Evolutionary conservation across 2,797 vertebrate genomes (phyloP), one percentile per base, ranked within the genome.

Genomic region (Adelosebastes latens): DNA sequence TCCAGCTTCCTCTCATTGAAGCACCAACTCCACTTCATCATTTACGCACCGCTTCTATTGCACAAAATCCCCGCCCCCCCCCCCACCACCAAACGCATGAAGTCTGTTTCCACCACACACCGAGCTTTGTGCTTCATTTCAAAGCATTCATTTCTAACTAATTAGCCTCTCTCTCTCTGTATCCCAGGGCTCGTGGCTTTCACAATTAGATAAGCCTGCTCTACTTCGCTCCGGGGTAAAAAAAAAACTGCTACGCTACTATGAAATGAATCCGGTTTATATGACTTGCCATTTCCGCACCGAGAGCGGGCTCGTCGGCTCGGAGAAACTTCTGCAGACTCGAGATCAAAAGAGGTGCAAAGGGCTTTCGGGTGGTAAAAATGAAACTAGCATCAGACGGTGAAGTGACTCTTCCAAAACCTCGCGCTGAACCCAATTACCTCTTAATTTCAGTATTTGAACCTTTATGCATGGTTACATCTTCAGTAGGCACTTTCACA

Each of bases 201-300:
- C 77, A 93, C 88, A 93, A 91, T 94, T 93, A 93, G 93, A 95
- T 94, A 94, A 92, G 90, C 88, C 84, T 81, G 75, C 82, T 92
- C 87, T 79, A 84, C 86, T 88, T 83, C 32, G 79, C 90, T 93
- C 86, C 75, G 29, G 88, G 88, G 2, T 72, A 62, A 59, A 49
- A 34, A 72, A 56, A 31, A 53, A 85, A 20, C 70, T 65, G 77
- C 86, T 67, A 58, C n/a, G 73, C 77, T 78, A 80, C 93, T 92
- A 93, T 92, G 91, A 94, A 94, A 94, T 85, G 82, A 75, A 94
- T 92, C 93, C 72, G 77, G 87, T 93, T 90, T 84, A 73, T 89
- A 69, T 87, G 88, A 91, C 88, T 84, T 83, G 84, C 80, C 64
- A 58, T 90, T 91, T 92, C 86, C 70, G 55, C 81, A 79, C 75